Base-by-base conservation (phyloP, 2,888 invertebrate species). In the Crossocerus cetratus region DNA sequence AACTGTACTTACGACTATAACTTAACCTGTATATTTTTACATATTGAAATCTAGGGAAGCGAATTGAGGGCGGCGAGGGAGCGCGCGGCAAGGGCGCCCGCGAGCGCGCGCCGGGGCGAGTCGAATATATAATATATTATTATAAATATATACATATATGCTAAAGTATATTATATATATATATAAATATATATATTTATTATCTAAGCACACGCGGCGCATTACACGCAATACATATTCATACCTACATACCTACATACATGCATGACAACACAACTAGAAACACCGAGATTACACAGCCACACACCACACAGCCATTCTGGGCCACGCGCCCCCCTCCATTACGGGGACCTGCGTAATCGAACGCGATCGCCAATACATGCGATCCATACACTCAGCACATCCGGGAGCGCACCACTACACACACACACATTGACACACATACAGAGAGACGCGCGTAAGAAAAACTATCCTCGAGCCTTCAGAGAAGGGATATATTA, bases 11-110 rank as follows among this genome's bases (percentile, higher is more conserved):
- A 86, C 85, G 86, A 87, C 82, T 87, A 87, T 87, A 87, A 87
- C 80, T 83, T 84, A 86, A 86, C 82, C 86, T 87, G 88, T 89
- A 88, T 88, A 88, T 88, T 89, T 89, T 89, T 87, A 87, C 88
- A 88, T 85, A 82, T 81, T 83, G 81, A 84, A 32, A 82, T 77
- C 80, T 84, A 76, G 77, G 71, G 68, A 32, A 73, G 73, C 70
- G 81, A 82, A 79, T 80, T 73, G 75, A 71, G 68, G 70, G 65
- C 77, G 67, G 74, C 69, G 74, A 69, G 64, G 70, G 57, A 76
- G 74, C 32, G 32, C 32, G 32, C 32, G 32, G 32, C 32, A 32
- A 11, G 32, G 32, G 32, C 32, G 32, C 32, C 32, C 32, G 32
- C 32, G 32, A n/a, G n/a, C 32, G 5, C 32, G 72, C 72, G 78